Conservation (phyloP, 2,888 invertebrate genomes). For the Syrista parreyssii region DNA sequence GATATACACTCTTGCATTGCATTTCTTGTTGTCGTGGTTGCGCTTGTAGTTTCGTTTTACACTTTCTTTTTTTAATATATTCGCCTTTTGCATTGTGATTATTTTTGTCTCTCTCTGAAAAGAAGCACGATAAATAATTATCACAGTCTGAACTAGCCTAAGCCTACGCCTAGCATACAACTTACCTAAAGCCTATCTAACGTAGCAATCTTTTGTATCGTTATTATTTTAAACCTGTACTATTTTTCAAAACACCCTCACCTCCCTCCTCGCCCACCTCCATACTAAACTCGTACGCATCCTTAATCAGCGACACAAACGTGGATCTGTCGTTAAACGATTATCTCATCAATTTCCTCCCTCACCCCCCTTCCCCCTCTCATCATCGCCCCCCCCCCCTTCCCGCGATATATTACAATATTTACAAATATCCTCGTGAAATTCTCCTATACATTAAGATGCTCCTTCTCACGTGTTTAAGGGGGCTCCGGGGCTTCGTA, state of each 20-base stretch:
- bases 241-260: neutral
- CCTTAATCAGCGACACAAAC: neutral
- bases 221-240: neutral
- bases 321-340: neutral
- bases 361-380: neutral
- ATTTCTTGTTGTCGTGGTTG: neutral
- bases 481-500: neutral
- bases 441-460: neutral
- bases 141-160: conserved; percentile 62
- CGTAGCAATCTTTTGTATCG: neutral
- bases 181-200: conserved; percentile 8
- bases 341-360: neutral
- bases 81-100: conserved; percentile 11
- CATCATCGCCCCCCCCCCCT: too few species aligned
- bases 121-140: conserved; percentile 59
- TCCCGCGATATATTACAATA: neutral
- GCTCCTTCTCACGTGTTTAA: neutral
- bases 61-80: conserved; percentile 17
- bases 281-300: neutral
- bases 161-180: conserved; percentile 37
- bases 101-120: conserved; percentile 28
- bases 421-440: neutral
- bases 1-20: neutral
- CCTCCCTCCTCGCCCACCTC: neutral
- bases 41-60: neutral